Base-by-base conservation (phyloP, 2,888 invertebrate genomes). In the Anaspis maculata region DNA sequence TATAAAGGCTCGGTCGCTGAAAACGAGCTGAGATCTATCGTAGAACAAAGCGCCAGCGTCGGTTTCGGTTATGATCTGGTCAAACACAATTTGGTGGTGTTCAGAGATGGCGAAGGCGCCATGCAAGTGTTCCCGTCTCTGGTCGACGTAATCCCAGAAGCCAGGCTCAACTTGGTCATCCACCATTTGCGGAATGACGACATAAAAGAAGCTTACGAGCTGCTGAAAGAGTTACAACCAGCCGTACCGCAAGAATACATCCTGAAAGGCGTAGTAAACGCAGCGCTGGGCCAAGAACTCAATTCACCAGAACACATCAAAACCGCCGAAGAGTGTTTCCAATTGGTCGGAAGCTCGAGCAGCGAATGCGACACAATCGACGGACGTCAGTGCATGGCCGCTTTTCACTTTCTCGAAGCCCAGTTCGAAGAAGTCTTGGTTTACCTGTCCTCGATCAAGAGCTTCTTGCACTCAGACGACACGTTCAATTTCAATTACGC, bases 311-410 rank as follows among this genome's bases (percentile, higher is more conserved):
- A 98, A 48, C 87, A 94, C 57, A 73, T 96, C 48, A 94, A 94
- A 70, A 77, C 85, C 7, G 97, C 97, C 0, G 92, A 97, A 60
- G 92, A 95, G 62, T 96, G 90, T 63, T 91, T 95, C 60, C 94
- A 95, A 64, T 67, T 95, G 37, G 95, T 98, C 2, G 97, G 97
- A 33, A 91, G 92, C 45, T 96, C 95, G 0, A 83, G 89, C 1
- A 89, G 92, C 13, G 97, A 98, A 68, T 94, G 95, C 61, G 97
- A 98, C 63, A 98, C 97, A 0, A 96, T 98, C 54, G 87, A 87
- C 0, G 91, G 98, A 1, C 73, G 98, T 15, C 95, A 98, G 65
- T 94, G 96, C 61, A 97, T 98, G 96, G 92, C 97, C 0, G 92
- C 96, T 0, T 90, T 90, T 3, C 92, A 91, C 68, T 98, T 98